Evolutionary conservation across 2,797 vertebrate species (phyloP), one percentile per base, ranked within the genome.

Genomic region (Enteromius afrohamiltoni): DNA sequence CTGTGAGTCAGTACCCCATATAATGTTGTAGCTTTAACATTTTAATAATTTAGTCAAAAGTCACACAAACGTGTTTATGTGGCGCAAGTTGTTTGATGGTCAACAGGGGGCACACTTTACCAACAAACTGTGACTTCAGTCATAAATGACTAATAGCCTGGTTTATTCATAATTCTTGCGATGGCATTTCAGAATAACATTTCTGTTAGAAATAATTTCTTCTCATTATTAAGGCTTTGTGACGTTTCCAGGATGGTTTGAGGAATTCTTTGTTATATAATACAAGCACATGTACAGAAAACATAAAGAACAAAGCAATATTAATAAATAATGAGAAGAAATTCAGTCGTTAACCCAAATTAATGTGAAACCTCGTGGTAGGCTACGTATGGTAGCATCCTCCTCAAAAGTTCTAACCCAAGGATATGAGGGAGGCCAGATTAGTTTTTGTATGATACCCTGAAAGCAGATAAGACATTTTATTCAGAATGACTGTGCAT

Each of bases 101-200:
- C 73, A 68, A 21, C n/a, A 68, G 73, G 23, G 71, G 73, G 73
- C 31, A 40, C 45, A 53, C 31, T 67, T 26, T 67, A 60, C 10
- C 17, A 82, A 75, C 31, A 65, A 53, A 82, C 34, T 17, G 23
- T 53, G 62, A 16, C 19, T 31, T 45, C n/a, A 14, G 40, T 45
- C 21, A 34, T 3, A 53, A 74, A 53, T 9, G 1, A 31, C 5
- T 55, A 1, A n/a, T 37, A 23, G 58, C 4, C 21, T 62, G 11
- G 11, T 62, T 29, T 1, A 42, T 42, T 40, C 37, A 42, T 42
- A 42, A 10, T 42, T 42, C 40, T 42, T 42, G 40, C 9, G 40
- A 10, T 42, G 40, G 40, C 40, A 31, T 31, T 49, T 49, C 9
- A 73, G 17, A 16, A 13, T 49, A 0, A 14, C 13, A 31, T 19